These are phyloP conservation scores for Spea multiplicata DNA, from an alignment of 2,113 vertebrate genomes.

Conservation along the genomic window DNA sequence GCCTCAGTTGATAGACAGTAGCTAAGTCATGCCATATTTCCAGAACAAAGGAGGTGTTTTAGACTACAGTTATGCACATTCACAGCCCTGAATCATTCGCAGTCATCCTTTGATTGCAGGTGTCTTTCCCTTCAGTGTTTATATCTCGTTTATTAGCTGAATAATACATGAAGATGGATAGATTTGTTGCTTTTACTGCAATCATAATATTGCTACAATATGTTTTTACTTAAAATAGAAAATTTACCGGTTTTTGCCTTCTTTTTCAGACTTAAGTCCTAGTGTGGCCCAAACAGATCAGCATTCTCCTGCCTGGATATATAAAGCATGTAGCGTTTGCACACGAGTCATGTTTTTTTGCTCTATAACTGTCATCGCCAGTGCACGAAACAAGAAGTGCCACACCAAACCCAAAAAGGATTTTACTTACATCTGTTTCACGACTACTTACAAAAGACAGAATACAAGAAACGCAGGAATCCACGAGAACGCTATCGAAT, in stretches of 20 bases:
- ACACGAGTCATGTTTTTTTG: conserved; percentile 19
- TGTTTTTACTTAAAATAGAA: too few species aligned
- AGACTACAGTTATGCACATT: conserved; percentile 34
- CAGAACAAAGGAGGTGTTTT: conserved; percentile 10
- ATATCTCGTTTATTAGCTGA: too few species aligned
- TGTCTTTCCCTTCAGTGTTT: neutral
- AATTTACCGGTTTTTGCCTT: neutral
- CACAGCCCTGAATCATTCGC: conserved; percentile 5
- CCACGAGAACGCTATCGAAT: conserved; percentile 56
- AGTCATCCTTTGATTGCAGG: neutral
- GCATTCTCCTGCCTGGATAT: conserved; percentile 16
- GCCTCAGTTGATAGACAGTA: conserved; percentile 14
- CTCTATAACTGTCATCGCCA: conserved; percentile 22
- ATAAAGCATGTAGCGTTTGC: conserved; percentile 21
- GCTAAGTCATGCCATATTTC: conserved; percentile 24
- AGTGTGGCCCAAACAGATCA: conserved; percentile 19
- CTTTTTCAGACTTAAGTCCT: conserved; percentile 13
- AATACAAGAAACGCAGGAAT: neutral
- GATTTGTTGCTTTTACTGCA: neutral
- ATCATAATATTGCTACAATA: neutral
- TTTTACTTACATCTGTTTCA: conserved; percentile 10
- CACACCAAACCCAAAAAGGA: conserved; percentile 23
- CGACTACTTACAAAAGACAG: conserved; percentile 4
- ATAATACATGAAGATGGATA: too few species aligned
- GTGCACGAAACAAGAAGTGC: conserved; percentile 13